phyloP scores from a whole-genome alignment of 2,113 vertebrate genomes.

The Ceuthmochares aereus region DNA sequence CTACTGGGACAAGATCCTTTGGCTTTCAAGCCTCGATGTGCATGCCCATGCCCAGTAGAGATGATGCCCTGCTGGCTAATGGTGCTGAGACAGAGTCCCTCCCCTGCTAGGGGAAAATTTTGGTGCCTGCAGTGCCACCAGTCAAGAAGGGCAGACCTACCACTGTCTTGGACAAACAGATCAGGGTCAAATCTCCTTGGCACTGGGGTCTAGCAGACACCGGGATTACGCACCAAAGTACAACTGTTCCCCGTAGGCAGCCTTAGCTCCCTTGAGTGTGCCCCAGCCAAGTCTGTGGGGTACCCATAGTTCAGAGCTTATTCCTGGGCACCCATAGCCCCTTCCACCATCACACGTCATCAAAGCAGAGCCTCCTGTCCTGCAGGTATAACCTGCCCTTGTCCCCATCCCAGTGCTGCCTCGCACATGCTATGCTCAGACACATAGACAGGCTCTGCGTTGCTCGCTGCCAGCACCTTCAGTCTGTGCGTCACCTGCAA shows the following conservation, averaged over 20 bases:
- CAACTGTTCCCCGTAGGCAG: background rate
- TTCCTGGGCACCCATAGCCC: background rate
- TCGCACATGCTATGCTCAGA: accelerated
- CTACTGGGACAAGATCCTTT: background rate
- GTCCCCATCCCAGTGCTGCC: accelerated
- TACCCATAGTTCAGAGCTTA: background rate
- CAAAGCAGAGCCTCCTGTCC: background rate
- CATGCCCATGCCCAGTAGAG: background rate
- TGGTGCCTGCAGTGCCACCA: background rate
- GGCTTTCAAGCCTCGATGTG: background rate
- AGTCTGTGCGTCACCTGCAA: background rate
- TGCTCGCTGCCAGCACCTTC: background rate
- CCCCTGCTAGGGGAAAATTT: background rate
- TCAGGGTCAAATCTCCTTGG: background rate
- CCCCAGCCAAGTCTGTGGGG: background rate
- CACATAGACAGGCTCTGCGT: accelerated
- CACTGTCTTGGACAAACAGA: background rate
- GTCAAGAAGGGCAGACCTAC: background rate
- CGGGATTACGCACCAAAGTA: background rate
- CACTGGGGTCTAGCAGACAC: background rate
- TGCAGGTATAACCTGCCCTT: constrained; percentile 21
- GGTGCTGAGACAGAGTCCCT: background rate
- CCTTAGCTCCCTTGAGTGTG: accelerated
- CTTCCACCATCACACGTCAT: accelerated
- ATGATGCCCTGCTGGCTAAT: background rate